Evolutionary conservation across 2,888 invertebrate genomes (phyloP).

Genomic region (Abscondita cerata): DNA sequence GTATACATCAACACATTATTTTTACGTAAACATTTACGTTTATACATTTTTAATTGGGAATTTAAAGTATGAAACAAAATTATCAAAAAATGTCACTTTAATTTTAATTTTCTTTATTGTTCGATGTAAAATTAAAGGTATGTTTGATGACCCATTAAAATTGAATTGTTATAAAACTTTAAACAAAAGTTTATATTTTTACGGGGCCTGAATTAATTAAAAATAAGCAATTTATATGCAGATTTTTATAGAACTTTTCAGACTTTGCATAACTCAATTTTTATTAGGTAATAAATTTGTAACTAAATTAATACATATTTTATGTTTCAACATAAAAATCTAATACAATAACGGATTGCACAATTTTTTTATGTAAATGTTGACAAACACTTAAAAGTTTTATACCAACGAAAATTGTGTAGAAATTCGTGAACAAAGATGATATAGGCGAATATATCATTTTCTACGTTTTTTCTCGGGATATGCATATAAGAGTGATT

Average conservation of each 20-base stretch:
- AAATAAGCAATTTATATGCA: conserved; percentile 4
- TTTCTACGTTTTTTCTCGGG: conserved; percentile 19
- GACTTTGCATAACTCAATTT: neutral
- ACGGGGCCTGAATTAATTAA: no score
- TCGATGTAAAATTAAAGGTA: no score
- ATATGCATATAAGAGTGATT: conserved; percentile 33
- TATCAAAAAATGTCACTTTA: no score
- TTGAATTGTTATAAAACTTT: no score
- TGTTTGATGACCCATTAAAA: no score
- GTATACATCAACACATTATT: no score
- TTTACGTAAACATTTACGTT: no score
- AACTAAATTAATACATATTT: neutral
- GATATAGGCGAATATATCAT: conserved; percentile 27
- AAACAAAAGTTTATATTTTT: no score
- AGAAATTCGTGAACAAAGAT: conserved; percentile 20
- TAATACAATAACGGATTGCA: conserved; percentile 3
- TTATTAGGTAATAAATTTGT: conserved; percentile 3
- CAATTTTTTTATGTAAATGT: conserved; percentile 20
- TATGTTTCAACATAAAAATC: neutral
- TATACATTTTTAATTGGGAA: no score
- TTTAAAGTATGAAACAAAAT: no score
- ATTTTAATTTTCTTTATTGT: no score
- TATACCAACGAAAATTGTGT: conserved; percentile 19
- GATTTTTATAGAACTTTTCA: neutral
- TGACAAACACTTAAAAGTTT: conserved; percentile 23